These are phyloP conservation scores for Anarhynchus alexandrinus DNA, from an alignment of 2,113 vertebrate species.

Conservation along the genomic window DNA sequence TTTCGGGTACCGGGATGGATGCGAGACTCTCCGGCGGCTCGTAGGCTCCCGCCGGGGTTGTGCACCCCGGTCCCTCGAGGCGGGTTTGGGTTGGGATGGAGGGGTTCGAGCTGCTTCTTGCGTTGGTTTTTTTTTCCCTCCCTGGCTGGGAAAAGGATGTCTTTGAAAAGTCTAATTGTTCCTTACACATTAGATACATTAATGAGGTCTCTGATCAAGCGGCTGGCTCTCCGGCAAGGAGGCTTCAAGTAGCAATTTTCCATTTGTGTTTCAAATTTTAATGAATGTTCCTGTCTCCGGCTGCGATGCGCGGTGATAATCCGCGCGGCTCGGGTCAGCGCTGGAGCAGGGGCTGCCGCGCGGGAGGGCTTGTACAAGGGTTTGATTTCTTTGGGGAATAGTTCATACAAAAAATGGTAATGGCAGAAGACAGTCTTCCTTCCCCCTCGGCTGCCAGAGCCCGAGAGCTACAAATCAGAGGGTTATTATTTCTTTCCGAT, in stretches of 20 bases:
- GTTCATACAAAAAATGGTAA: slow-evolving; percentile 45
- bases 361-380: slow-evolving; percentile 39
- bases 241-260: slow-evolving; percentile 78
- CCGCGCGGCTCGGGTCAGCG: slow-evolving; percentile 17
- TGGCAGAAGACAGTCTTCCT: not conserved
- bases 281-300: slow-evolving; percentile 69
- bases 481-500: slow-evolving; percentile 65
- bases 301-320: slow-evolving; percentile 42
- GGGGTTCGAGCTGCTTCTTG: not conserved
- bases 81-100: not conserved
- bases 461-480: slow-evolving; percentile 55
- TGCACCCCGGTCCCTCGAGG: not conserved
- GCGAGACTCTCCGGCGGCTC: slow-evolving; percentile 1
- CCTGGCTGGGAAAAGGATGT: slow-evolving; percentile 44
- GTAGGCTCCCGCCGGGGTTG: not conserved
- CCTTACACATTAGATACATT: slow-evolving; percentile 62
- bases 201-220: slow-evolving; percentile 66
- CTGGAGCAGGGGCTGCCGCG: slow-evolving; percentile 38
- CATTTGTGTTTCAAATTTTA: slow-evolving; percentile 80
- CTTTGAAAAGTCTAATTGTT: slow-evolving; percentile 44
- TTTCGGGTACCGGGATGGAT: not conserved
- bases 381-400: slow-evolving; percentile 68
- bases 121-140: not conserved
- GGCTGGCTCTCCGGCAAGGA: slow-evolving; percentile 58
- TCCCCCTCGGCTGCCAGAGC: not conserved